Percentiles rank a stretch among this genome's conserved stretches.
Conservation (phyloP, 2,113 vertebrate species). For the Fukomys damarensis region DNA sequence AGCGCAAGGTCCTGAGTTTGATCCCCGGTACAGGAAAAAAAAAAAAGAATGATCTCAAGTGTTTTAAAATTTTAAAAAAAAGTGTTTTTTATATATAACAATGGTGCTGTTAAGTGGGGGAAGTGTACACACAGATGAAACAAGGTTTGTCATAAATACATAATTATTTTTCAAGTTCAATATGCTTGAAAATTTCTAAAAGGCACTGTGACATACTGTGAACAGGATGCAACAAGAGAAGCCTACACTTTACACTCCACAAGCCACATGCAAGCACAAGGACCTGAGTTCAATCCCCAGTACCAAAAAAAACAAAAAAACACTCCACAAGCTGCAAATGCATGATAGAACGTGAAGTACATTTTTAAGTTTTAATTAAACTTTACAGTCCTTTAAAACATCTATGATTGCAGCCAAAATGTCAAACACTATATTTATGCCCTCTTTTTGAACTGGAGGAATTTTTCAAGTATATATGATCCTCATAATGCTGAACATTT, state of each 20-base stretch:
- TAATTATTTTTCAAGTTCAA: slow-evolving; percentile 17
- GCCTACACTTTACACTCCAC: not conserved
- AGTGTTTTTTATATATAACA: not conserved
- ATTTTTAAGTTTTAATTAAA: slow-evolving; percentile 45
- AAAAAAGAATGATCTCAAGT: too few relatives aligned
- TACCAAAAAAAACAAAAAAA: too few relatives aligned
- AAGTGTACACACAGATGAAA: not conserved
- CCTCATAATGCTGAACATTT: not conserved
- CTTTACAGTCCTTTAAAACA: slow-evolving; percentile 39
- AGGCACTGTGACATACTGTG: not conserved
- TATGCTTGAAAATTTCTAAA: slow-evolving; percentile 26
- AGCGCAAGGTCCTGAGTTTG: too few relatives aligned
- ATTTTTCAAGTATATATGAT: slow-evolving; percentile 28
- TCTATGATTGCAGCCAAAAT: not conserved
- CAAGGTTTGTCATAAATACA: not conserved
- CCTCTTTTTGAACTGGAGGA: not conserved
- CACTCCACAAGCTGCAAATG: not conserved
- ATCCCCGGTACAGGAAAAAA: too few relatives aligned
- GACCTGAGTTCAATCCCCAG: too few relatives aligned
- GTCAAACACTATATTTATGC: not conserved
- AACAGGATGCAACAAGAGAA: slow-evolving; percentile 20
- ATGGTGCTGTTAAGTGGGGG: not conserved
- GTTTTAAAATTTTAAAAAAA: too few relatives aligned
- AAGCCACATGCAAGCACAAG: too few relatives aligned
- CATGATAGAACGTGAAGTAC: not conserved